Percentiles rank a stretch among this genome's conserved stretches.
These are phyloP conservation scores for Schizothorax lantsangensis DNA, from an alignment of 2,797 vertebrate genomes.

Conservation along the genomic window DNA sequence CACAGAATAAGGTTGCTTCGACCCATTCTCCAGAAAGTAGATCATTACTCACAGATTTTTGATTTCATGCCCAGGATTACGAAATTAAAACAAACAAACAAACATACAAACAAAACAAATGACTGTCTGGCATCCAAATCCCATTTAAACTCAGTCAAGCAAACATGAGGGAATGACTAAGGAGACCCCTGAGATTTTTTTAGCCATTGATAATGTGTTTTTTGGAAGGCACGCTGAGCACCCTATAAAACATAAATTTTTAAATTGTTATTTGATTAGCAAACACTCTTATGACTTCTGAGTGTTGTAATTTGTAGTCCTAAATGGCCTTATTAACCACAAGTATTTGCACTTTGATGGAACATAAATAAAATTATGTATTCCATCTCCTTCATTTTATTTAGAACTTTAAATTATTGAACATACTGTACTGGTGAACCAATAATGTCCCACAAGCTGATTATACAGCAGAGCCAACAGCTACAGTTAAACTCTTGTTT, in stretches of 20 bases:
- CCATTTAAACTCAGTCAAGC: not conserved
- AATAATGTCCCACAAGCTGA: not conserved
- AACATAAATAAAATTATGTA: not conserved
- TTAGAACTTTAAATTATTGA: slow-evolving; percentile 16
- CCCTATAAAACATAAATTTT: not conserved
- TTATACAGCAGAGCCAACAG: slow-evolving; percentile 3
- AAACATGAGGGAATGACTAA: not conserved
- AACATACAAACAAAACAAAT: not conserved
- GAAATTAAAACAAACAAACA: slow-evolving; percentile 24
- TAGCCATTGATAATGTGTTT: slow-evolving; percentile 16
- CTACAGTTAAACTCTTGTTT: slow-evolving; percentile 41
- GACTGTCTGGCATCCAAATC: not conserved
- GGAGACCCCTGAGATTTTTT: slow-evolving; percentile 15
- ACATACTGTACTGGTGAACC: not conserved
- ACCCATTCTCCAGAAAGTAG: not conserved
- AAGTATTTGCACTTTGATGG: not conserved
- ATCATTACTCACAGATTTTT: slow-evolving; percentile 28
- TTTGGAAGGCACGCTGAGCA: slow-evolving; percentile 14
- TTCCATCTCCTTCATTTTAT: not conserved
- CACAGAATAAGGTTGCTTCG: slow-evolving; percentile 11
- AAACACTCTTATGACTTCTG: slow-evolving; percentile 7
- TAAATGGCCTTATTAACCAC: not conserved
- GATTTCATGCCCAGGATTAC: slow-evolving; percentile 6
- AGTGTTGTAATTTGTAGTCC: not conserved
- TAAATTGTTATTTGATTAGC: not conserved